Evolutionary conservation across 2,888 invertebrate genomes (phyloP), one percentile per base, ranked within the genome.

Genomic region (Noctua comes): DNA sequence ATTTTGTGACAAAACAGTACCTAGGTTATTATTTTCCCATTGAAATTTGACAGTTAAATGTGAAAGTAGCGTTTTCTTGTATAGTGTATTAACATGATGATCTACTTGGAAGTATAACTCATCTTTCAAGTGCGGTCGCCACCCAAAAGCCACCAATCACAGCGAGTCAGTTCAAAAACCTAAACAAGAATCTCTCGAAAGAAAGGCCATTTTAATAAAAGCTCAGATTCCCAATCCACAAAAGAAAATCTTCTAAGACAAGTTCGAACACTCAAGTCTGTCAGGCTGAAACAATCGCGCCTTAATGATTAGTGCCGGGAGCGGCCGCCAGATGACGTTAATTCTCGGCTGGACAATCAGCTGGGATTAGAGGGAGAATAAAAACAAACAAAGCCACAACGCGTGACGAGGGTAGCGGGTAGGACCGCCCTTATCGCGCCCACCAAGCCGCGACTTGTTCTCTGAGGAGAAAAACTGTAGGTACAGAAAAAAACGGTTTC

Each of bases 361-460:
- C 76, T 80, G 77, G 85, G 88, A 86, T 88, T 88, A 85, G 75
- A 86, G 78, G 65, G 77, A 75, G 79, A 77, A 88, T 86, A 88
- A 88, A 88, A 85, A 87, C 89, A 88, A 88, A 88, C 88, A 88
- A 88, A 84, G 85, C 80, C 77, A 76, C 84, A 81, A 79, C 82
- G 79, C 82, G 82, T 88, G 88, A 88, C 88, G 88, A 88, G 89
- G 89, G 89, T 89, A 86, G 80, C 71, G 89, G 89, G 88, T 87
- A 83, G 80, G 69, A 54, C 83, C 81, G 82, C 85, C 77, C 86
- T 87, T 88, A 88, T 88, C 88, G 82, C 73, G 43, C 68, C 74
- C 80, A 57, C 84, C 84, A 76, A 77, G 68, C 64, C 73, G 62
- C 70, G 73, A 74, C 73, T 85, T 59, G 80, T 66, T 68, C 83